A percentile compares a stretch with the other conserved stretches of the same genome.
phyloP scores from a whole-genome alignment of 2,797 vertebrate genomes.

The Tokudaia tokunoshimensis region DNA sequence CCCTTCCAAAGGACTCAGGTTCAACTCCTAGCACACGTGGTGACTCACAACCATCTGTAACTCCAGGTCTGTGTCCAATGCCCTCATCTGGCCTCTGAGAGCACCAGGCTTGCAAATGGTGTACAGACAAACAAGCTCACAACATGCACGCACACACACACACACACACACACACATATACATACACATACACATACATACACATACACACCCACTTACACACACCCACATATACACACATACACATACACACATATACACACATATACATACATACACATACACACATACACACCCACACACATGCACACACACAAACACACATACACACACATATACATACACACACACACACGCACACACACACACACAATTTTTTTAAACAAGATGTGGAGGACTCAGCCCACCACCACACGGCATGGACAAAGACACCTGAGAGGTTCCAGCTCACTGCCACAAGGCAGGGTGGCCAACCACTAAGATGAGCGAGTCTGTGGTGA shows the following conservation, averaged over 20 bases:
- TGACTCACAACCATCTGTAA: neutral
- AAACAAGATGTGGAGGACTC: neutral
- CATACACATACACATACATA: no score
- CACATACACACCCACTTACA: no score
- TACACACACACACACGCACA: no score
- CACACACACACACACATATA: no score
- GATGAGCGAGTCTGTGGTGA: neutral
- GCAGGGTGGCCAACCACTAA: neutral
- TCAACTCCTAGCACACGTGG: neutral
- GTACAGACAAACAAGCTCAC: neutral
- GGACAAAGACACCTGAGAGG: neutral
- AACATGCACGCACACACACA: no score
- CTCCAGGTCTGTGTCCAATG: neutral
- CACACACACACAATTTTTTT: neutral
- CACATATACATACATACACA: no score
- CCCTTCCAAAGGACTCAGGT: neutral
- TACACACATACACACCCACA: no score
- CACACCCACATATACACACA: no score
- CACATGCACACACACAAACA: no score
- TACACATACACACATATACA: no score
- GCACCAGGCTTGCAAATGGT: neutral
- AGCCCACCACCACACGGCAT: neutral
- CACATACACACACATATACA: no score
- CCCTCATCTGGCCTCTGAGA: neutral
- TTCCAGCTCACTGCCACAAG: neutral